Evolutionary conservation across 2,113 vertebrate genomes (phyloP).

Genomic region (Pardalotus punctatus): DNA sequence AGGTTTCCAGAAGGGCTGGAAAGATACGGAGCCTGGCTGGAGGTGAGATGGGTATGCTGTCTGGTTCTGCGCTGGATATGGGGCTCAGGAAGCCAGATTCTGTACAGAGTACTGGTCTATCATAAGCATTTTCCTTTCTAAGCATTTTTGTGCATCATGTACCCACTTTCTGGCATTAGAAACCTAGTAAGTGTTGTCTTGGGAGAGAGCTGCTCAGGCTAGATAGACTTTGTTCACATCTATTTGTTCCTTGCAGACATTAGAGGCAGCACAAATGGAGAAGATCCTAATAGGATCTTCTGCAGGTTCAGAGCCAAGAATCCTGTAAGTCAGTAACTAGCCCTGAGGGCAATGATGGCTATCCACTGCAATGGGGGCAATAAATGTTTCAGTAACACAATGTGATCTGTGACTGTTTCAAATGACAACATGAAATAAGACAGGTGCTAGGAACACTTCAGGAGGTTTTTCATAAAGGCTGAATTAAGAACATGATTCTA

Average conservation of each 20-base stretch:
- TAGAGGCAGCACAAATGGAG: not conserved
- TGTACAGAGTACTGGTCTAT: not conserved
- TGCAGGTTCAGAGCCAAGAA: not conserved
- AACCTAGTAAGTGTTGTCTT: not conserved
- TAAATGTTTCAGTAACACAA: not conserved
- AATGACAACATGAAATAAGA: not conserved
- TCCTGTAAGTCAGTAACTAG: not conserved
- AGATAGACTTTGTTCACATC: not conserved
- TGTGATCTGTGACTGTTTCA: not conserved
- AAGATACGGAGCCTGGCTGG: not conserved
- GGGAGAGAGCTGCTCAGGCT: not conserved
- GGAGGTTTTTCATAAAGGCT: not conserved
- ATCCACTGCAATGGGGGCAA: not conserved
- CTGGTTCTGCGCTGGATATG: not conserved
- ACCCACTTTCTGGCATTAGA: not conserved
- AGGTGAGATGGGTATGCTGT: not conserved
- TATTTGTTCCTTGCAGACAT: not conserved
- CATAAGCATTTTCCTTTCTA: not conserved
- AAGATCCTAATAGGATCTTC: not conserved
- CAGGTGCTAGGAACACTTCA: not conserved
- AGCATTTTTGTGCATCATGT: not conserved
- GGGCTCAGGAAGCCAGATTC: not conserved
- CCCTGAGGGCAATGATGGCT: not conserved
- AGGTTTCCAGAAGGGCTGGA: conserved; percentile 14
- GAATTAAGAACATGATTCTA: not conserved